phyloP scores from a whole-genome alignment of 1,140 invertebrate genomes.

The Wiebesia pumilae region DNA sequence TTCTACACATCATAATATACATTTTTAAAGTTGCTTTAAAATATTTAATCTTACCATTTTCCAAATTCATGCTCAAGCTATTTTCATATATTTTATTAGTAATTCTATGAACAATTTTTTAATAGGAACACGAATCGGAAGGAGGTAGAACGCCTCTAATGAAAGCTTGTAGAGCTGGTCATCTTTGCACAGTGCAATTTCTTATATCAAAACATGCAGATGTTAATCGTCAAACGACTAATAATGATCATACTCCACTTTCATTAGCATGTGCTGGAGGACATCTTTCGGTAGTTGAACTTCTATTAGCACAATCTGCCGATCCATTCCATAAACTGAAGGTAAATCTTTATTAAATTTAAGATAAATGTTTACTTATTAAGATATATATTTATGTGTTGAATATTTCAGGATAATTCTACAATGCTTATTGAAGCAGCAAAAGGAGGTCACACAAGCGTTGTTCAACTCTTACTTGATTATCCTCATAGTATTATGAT shows the following conservation, averaged over 20 bases:
- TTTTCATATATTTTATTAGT: no score
- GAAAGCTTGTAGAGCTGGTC: slow-evolving; percentile 99
- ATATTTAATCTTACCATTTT: no score
- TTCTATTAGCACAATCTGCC: slow-evolving; percentile 91
- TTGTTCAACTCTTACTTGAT: slow-evolving; percentile 95
- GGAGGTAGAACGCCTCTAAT: slow-evolving; percentile 96
- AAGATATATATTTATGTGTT: not conserved
- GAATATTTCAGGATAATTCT: slow-evolving; percentile 87
- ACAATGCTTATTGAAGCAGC: slow-evolving; percentile 99
- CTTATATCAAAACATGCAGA: slow-evolving; percentile 95
- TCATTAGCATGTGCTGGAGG: slow-evolving; percentile 98
- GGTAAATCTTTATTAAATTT: slow-evolving; percentile 68
- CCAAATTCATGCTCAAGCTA: no score
- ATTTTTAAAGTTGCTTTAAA: no score
- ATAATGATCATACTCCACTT: slow-evolving; percentile 98
- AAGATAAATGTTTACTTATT: not conserved
- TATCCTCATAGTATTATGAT: slow-evolving; percentile 91
- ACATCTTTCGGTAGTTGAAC: slow-evolving; percentile 93
- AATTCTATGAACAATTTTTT: no score
- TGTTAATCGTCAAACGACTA: slow-evolving; percentile 95
- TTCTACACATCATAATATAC: no score
- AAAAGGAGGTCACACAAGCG: slow-evolving; percentile 96
- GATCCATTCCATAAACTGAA: slow-evolving; percentile 97
- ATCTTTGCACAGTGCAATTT: slow-evolving; percentile 98
- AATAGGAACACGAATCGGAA: slow-evolving; percentile 92